A percentile compares a stretch with the other conserved stretches of the same genome.
phyloP scores from a whole-genome alignment of 2,113 vertebrate genomes.

The Tragelaphus scriptus region DNA sequence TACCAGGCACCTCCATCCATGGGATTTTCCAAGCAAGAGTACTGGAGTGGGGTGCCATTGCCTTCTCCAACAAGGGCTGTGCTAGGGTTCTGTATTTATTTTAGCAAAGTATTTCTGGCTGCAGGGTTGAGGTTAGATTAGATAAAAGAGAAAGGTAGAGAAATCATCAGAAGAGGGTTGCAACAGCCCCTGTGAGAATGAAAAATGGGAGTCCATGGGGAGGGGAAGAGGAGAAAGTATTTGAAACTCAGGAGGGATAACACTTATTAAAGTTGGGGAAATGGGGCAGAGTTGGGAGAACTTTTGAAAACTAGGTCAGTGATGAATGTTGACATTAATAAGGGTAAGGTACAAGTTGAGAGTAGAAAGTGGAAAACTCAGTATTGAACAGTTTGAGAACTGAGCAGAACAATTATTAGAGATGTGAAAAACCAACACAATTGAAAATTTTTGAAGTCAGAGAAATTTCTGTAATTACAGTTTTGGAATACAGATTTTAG shows the following conservation, averaged over 20 bases:
- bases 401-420: background rate
- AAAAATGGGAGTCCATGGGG: background rate
- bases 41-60: too few relatives aligned
- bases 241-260: background rate
- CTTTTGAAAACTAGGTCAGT: background rate
- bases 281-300: background rate
- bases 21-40: too few relatives aligned
- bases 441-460: background rate
- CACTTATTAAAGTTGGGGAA: background rate
- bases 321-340: background rate
- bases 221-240: background rate
- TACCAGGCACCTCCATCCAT: too few relatives aligned
- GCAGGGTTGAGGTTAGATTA: background rate
- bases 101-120: background rate
- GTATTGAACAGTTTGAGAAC: background rate
- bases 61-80: background rate
- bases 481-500: background rate
- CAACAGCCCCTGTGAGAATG: background rate
- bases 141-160: background rate
- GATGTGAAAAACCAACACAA: background rate
- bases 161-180: background rate
- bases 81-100: background rate
- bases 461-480: background rate
- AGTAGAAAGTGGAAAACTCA: background rate
- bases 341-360: too few relatives aligned